A percentile compares a stretch with the other conserved stretches of the same genome.
These are phyloP conservation scores for Phainopepla nitens DNA, from an alignment of 2,113 vertebrate species.

Conservation along the genomic window DNA sequence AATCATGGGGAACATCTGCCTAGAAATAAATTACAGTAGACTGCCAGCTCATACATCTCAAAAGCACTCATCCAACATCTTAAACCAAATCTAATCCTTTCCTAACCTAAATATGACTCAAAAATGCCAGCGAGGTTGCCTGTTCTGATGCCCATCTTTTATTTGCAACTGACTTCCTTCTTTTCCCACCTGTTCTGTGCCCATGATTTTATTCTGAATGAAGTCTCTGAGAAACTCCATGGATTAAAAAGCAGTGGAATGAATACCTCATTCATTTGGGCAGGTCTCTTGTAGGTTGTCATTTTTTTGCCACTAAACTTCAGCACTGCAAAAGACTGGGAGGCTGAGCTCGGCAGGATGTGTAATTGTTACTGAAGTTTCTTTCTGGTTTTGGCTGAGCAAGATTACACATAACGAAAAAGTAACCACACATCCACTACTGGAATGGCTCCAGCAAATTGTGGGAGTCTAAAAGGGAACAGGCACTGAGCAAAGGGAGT, in stretches of 20 bases:
- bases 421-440: neutral
- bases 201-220: neutral
- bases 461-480: neutral
- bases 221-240: neutral
- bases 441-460: neutral
- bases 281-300: neutral
- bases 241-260: neutral
- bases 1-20: neutral
- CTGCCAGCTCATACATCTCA: neutral
- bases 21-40: neutral
- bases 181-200: neutral
- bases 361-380: neutral
- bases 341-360: neutral
- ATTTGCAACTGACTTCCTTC: neutral
- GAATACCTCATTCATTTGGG: neutral
- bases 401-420: neutral
- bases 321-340: neutral
- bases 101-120: neutral
- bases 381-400: neutral
- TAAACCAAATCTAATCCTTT: neutral
- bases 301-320: neutral
- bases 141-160: neutral
- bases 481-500: neutral
- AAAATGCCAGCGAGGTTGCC: neutral
- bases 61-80: neutral